Base-by-base conservation (phyloP, 2,113 vertebrate genomes). In the Panurus biarmicus region DNA sequence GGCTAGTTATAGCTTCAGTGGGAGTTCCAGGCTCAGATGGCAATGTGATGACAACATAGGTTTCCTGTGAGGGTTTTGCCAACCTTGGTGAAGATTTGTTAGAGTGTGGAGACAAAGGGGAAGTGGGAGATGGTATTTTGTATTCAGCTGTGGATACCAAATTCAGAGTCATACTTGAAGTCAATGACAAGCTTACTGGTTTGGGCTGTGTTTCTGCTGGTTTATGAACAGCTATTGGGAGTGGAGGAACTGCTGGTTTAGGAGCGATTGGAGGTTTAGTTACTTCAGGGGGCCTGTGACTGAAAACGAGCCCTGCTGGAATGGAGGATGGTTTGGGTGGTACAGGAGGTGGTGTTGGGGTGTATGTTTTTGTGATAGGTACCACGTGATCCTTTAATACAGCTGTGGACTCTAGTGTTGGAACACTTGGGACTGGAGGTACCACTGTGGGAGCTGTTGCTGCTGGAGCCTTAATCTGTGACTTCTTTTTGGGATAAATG, bases 41-140 rank as follows among this genome's bases (percentile, higher is more conserved):
- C 95, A 99, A 98, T 13, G 99, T 99, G 96, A 99, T 99, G 48
- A 99, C 99, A 56, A 99, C 99, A 56, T 99, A 99, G 4, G 99
- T 99, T 96, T 99, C 98, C 91, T 96, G 97, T 84, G 98, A 98
- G 79, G 98, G 98, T 97, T 98, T 99, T 31, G 98, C 96, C 96
- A 98, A 87, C 87, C 98, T 98, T 38, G 98, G 98, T 62, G 98
- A 98, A 77, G 98, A 98, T 91, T 98, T 98, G 79, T 98, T 98
- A 67, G 98, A 98, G 62, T 98, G 97, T 44, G 99, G 99, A 90
- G 99, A 99, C 69, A 99, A 85, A 24, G 99, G 99, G 69, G 99
- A 99, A 81, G 98, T 99, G 47, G 99, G 99, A 51, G 99, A 99
- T 6, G 98, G 95, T 66, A 98, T 94, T 88, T 98, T 99, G 69